Conservation (phyloP, 1,140 invertebrate genomes). For the Polypedilum vanderplanki region DNA sequence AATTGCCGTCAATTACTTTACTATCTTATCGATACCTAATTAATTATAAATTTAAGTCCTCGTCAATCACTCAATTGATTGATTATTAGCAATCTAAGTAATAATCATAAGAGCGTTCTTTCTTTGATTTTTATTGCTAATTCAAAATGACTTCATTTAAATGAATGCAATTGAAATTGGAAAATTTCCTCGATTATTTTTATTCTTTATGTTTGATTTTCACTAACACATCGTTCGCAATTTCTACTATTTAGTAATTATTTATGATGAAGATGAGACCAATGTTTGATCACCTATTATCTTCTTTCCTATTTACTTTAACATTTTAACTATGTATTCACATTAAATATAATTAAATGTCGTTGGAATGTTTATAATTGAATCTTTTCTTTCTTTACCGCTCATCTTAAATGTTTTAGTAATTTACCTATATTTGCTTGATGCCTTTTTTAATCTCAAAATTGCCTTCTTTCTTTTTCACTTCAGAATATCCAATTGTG, state of each 20-base stretch:
- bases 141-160: no score
- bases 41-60: conserved; percentile 20
- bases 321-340: neutral
- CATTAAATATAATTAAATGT: conserved; percentile 4
- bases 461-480: neutral
- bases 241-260: no score
- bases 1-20: conserved; percentile 7
- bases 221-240: no score
- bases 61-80: neutral
- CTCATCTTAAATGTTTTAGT: conserved; percentile 3
- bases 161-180: no score
- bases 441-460: conserved; percentile 13
- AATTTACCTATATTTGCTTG: conserved; percentile 8
- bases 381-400: neutral
- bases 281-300: no score
- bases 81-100: neutral
- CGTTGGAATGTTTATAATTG: conserved; percentile 7
- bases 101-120: no score
- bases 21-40: conserved; percentile 22
- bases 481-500: neutral
- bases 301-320: neutral
- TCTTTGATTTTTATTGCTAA: no score
- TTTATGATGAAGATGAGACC: no score
- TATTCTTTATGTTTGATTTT: no score
- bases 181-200: no score